Conservation (phyloP, 1,140 invertebrate species). For the Drosophila lini region DNA sequence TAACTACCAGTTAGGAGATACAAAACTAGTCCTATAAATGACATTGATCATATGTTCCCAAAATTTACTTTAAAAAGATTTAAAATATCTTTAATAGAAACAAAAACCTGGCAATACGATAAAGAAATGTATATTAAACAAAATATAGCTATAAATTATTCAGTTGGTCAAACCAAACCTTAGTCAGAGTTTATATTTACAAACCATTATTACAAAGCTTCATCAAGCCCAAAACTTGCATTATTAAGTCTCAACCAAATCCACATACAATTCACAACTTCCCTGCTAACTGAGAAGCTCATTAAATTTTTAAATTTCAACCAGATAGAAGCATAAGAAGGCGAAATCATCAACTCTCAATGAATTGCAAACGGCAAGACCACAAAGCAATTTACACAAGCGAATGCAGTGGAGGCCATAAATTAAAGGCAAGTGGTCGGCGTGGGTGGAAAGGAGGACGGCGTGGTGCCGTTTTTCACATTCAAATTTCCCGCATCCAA, state of each 20-base stretch:
- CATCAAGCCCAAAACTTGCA: background rate
- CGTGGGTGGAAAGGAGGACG: background rate
- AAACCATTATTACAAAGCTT: background rate
- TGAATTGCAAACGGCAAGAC: slow-evolving; percentile 52
- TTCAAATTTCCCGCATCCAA: slow-evolving; percentile 56
- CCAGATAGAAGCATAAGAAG: slow-evolving; percentile 37
- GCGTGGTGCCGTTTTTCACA: slow-evolving; percentile 31
- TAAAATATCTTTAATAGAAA: background rate
- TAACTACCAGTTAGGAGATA: too few relatives aligned
- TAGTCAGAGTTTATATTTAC: too few relatives aligned
- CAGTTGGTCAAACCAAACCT: background rate
- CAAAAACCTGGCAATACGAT: too few relatives aligned
- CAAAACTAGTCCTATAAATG: too few relatives aligned
- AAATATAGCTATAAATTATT: background rate
- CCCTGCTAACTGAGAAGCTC: slow-evolving; percentile 23
- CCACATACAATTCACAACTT: background rate
- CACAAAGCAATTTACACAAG: slow-evolving; percentile 74
- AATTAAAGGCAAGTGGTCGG: slow-evolving; percentile 57
- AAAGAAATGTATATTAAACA: too few relatives aligned
- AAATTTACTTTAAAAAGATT: background rate
- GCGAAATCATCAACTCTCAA: slow-evolving; percentile 57
- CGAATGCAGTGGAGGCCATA: slow-evolving; percentile 65
- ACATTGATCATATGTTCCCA: too few relatives aligned
- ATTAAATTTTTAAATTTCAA: slow-evolving; percentile 56
- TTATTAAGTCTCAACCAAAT: background rate